phyloP scores from a whole-genome alignment of 2,888 invertebrate species.

The Clanis bilineata region DNA sequence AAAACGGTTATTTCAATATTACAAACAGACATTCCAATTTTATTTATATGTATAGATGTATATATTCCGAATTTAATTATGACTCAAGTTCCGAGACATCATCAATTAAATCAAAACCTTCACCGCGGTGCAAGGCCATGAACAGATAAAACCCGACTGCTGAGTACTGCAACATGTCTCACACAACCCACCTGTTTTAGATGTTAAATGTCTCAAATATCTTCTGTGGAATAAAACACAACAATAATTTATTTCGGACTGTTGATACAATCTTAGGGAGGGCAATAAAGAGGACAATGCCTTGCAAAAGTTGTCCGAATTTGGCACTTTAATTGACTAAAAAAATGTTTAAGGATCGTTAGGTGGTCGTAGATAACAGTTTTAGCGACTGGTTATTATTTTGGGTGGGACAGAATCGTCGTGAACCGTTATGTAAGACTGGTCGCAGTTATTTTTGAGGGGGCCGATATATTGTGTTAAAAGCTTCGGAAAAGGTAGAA shows the following conservation, averaged over 20 bases:
- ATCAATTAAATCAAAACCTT: slow-evolving; percentile 1
- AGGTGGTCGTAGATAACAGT: slow-evolving; percentile 18
- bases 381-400: slow-evolving; percentile 15
- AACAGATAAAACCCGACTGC: neutral
- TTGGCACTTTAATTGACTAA: slow-evolving; percentile 33
- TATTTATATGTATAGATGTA: too few relatives aligned
- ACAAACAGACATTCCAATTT: too few relatives aligned
- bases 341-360: slow-evolving; percentile 21
- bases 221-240: slow-evolving; percentile 17
- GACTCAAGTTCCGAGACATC: neutral
- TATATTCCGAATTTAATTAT: slow-evolving; percentile 5
- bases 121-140: neutral
- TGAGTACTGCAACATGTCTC: neutral
- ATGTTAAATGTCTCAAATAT: neutral
- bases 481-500: too few relatives aligned
- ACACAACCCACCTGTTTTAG: slow-evolving; percentile 7
- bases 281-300: slow-evolving; percentile 58
- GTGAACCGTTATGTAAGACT: slow-evolving; percentile 18
- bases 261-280: slow-evolving; percentile 53
- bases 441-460: neutral
- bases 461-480: too few relatives aligned
- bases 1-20: too few relatives aligned
- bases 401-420: slow-evolving; percentile 7
- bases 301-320: slow-evolving; percentile 34
- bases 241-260: slow-evolving; percentile 37